These are phyloP conservation scores for Barypeithes pellucidus DNA, from an alignment of 2,888 invertebrate species.

Conservation along the genomic window DNA sequence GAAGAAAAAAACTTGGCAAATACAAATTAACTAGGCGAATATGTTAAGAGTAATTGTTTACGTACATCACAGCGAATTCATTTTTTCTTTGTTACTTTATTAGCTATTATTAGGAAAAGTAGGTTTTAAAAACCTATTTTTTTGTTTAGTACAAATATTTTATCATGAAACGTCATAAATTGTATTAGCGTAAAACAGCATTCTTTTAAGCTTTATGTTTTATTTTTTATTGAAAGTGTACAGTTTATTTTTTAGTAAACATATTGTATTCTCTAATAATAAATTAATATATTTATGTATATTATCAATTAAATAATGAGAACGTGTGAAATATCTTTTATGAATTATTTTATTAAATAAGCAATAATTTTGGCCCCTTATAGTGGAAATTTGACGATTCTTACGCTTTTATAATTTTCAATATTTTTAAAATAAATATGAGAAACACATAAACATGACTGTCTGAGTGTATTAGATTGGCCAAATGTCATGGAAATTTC, in stretches of 20 bases:
- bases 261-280: constrained; percentile 54
- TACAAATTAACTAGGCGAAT: constrained; percentile 22
- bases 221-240: constrained; percentile 53
- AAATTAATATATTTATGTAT: constrained; percentile 55
- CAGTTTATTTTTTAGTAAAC: constrained; percentile 54
- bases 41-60: constrained; percentile 14
- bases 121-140: constrained; percentile 51
- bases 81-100: constrained; percentile 22
- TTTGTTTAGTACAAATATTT: constrained; percentile 54
- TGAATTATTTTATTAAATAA: constrained; percentile 46
- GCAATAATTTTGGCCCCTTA: constrained; percentile 51
- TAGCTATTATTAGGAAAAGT: constrained; percentile 26
- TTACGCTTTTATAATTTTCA: too few species aligned
- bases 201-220: constrained; percentile 50
- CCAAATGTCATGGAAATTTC: too few species aligned
- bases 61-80: constrained; percentile 33
- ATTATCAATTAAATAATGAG: constrained; percentile 41
- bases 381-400: neutral
- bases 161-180: constrained; percentile 41
- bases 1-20: constrained; percentile 28
- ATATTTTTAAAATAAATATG: too few species aligned
- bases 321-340: constrained; percentile 31
- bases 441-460: too few species aligned
- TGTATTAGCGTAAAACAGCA: constrained; percentile 50
- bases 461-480: too few species aligned